These are phyloP conservation scores for Hapalemur alaotrensis DNA, from an alignment of 2,797 vertebrate genomes.

Conservation along the genomic window DNA sequence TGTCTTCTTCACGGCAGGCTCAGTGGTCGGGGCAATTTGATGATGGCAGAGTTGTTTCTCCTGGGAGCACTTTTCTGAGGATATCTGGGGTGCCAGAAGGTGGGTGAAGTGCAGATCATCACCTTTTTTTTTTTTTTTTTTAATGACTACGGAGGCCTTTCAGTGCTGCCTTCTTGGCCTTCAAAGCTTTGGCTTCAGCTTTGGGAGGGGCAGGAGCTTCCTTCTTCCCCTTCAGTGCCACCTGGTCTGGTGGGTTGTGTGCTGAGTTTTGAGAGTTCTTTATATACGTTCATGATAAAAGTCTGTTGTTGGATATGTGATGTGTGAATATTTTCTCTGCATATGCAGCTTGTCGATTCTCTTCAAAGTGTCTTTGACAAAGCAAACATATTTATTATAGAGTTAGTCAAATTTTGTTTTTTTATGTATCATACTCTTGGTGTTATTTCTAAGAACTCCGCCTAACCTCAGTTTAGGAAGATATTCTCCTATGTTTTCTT, in stretches of 20 bases:
- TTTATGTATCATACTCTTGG: not conserved
- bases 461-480: not conserved
- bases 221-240: not conserved
- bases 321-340: not conserved
- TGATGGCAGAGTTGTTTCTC: not conserved
- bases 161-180: not conserved
- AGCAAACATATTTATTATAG: not conserved
- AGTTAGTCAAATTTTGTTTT: not conserved
- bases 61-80: not conserved
- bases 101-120: not conserved
- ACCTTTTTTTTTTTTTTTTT: no score
- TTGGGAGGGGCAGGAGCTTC: not conserved
- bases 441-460: conserved; percentile 25
- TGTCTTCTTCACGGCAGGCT: not conserved
- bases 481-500: not conserved
- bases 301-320: not conserved
- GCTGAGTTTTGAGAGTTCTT: not conserved
- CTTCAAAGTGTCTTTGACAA: not conserved
- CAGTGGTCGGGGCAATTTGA: not conserved
- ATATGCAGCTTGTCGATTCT: not conserved
- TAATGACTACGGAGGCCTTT: not conserved
- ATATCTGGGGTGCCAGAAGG: not conserved
- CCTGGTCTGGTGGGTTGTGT: not conserved
- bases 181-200: not conserved
- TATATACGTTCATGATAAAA: not conserved